Base-by-base conservation (phyloP, 2,113 vertebrate genomes). In the Laticauda laticaudata region DNA sequence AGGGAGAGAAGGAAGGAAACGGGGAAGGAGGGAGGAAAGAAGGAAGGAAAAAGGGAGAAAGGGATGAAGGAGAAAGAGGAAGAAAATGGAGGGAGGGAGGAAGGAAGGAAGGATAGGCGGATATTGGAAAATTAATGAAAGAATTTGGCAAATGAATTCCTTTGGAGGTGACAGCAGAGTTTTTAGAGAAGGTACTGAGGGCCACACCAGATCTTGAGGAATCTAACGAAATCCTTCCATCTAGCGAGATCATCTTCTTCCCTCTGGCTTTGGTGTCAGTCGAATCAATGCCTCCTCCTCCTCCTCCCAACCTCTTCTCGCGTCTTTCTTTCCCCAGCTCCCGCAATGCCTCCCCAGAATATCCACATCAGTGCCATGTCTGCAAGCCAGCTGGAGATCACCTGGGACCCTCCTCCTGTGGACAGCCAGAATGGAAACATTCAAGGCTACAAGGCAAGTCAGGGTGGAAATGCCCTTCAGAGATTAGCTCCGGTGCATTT, bases 371-470 rank as follows among this genome's bases (percentile, higher is more conserved):
- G 96, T 45, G 97, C 98, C 0, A 96, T 98, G 86, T 98, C 99
- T 0, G 98, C 99, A 75, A 98, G 98, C 94, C 98, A 98, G 96
- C 97, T 99, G 97, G 99, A 99, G 97, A 98, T 99, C 96, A 98
- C 97, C 12, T 99, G 99, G 99, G 98, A 99, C 92, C 98, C 98
- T 0, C 99, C 99, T 12, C 99, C 99, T 0, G 97, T 97, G 0
- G 98, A 99, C 97, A 99, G 98, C 93, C 99, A 99, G 95, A 99
- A 99, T 3, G 99, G 99, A 95, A 98, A 98, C 97, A 99, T 99
- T 95, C 99, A 99, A 97, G 99, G 99, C 97, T 99, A 99, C 96
- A 99, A 99, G 99, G 99, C 98, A 98, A 97, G 93, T 95, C 94
- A 1, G 3, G 20, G 4, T 1, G 34, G 15, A 20, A 4, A 15